A percentile compares a stretch with the other conserved stretches of the same genome.
Evolutionary conservation across 2,113 vertebrate genomes (phyloP).

Genomic region (Sylvia atricapilla): DNA sequence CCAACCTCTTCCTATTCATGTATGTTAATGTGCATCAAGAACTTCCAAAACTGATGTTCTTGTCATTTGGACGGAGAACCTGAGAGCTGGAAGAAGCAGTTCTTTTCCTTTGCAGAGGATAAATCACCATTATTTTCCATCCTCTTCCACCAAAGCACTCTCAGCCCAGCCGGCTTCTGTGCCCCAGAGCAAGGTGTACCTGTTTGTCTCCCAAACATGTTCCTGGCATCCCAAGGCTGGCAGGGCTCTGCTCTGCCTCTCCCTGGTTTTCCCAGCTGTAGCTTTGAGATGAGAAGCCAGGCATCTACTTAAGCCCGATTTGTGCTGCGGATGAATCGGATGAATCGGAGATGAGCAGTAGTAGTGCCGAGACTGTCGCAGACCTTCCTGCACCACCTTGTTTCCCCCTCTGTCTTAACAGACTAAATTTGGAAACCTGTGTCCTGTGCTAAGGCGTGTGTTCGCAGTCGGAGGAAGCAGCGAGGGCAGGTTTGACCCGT

Average conservation of each 20-base stretch:
- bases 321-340: background rate
- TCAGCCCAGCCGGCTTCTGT: background rate
- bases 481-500: background rate
- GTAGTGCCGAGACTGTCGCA: background rate
- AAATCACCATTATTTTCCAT: background rate
- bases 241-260: background rate
- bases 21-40: background rate
- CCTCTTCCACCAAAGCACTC: background rate
- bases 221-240: background rate
- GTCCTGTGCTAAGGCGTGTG: fast-evolving
- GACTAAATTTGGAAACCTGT: background rate
- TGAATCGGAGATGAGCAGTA: background rate
- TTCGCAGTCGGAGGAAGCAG: background rate
- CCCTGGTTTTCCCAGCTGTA: background rate
- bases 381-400: background rate
- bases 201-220: background rate
- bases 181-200: background rate
- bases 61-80: background rate
- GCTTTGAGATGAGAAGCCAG: background rate
- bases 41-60: background rate
- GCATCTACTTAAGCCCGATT: background rate
- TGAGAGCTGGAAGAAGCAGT: background rate
- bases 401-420: background rate
- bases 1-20: background rate
- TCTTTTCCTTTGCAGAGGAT: background rate